phyloP scores from a whole-genome alignment of 2,113 vertebrate genomes.

The Petromus typicus region DNA sequence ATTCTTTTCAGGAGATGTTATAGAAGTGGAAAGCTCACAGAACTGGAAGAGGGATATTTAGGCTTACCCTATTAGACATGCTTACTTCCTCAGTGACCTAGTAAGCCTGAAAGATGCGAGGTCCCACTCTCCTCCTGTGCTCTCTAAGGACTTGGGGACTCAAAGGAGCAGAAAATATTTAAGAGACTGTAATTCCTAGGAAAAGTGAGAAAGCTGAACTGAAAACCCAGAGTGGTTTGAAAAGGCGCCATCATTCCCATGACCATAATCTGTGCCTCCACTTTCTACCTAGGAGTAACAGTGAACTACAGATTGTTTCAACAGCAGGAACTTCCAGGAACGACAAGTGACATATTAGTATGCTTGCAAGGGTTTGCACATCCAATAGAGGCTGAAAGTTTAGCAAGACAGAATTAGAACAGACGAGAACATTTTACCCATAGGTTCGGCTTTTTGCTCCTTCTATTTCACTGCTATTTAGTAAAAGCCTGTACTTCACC shows the following conservation, averaged over 20 bases:
- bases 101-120: neutral
- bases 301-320: neutral
- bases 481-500: neutral
- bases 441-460: neutral
- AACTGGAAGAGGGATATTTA: conserved; percentile 16
- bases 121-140: neutral
- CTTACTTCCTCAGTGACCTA: neutral
- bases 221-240: neutral
- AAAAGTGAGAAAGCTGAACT: neutral
- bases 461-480: conserved; percentile 1
- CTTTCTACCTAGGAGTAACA: neutral
- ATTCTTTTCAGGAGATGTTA: neutral
- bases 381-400: neutral
- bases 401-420: neutral
- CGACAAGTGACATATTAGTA: neutral
- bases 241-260: neutral
- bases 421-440: neutral
- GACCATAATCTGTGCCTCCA: neutral
- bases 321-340: neutral
- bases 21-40: neutral
- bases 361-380: neutral
- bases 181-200: neutral
- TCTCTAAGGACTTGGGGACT: neutral
- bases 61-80: neutral
- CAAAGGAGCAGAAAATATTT: neutral